Base-by-base conservation (phyloP, 1,140 invertebrate genomes). In the Drosophila quadrilineata region DNA sequence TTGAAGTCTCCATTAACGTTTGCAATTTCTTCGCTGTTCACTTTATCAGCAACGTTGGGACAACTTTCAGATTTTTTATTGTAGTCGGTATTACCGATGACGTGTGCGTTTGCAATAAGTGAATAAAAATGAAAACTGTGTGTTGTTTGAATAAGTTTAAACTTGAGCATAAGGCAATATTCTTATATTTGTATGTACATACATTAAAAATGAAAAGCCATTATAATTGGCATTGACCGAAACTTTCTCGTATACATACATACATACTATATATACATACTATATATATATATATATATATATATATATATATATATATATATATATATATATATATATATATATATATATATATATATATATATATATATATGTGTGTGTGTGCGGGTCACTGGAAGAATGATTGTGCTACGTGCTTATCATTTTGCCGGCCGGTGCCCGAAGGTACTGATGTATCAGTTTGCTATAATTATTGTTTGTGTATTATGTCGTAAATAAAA, bases 381-480 rank as follows among this genome's bases (percentile, higher is more conserved):
- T 29, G 19, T 41, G n/a, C n/a, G 10, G 50, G 28, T 28, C 12
- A n/a, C 14, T 29, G 19, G 9, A 6, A 9, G 8, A 29, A 14
- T 9, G 45, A 38, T 2, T 31, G 28, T 38, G 52, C 19, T 49
- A 71, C 58, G 49, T 64, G 74, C 74, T 79, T 85, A 86, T 85
- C 80, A 74, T 58, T 56, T 69, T 54, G 58, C 79, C 79, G 79
- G 79, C 71, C 71, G 74, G 75, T 68, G 54, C n/a, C n/a, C n/a
- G 75, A 68, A 68, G 71, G 36, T 38, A 58, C 57, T n/a, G 16
- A 57, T 29, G 48, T 40, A 59, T 21, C 53, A 19, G 52, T 24
- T 56, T 46, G 48, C 62, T 73, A 49, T 71, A 69, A 50, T 40
- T 52, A 43, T 40, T 53, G 35, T 64, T n/a, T 48, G 48, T 49